These are phyloP conservation scores for Isurus oxyrinchus DNA, from an alignment of 2,113 vertebrate genomes.

Conservation along the genomic window DNA sequence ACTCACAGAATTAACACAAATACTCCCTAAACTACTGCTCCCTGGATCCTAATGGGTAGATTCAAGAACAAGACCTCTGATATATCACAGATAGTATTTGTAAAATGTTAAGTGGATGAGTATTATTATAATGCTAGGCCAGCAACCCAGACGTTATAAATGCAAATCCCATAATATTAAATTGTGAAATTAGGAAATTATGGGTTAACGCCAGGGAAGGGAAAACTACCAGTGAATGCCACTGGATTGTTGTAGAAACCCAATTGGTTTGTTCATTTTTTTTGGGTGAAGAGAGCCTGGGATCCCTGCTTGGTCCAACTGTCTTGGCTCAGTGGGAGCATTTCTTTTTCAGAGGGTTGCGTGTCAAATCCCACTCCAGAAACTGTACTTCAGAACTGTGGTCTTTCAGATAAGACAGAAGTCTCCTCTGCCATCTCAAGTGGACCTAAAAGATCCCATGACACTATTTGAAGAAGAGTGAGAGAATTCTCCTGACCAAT, in stretches of 20 bases:
- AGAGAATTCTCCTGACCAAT: background rate
- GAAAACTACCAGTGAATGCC: background rate
- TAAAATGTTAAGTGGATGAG: background rate
- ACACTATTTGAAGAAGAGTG: background rate
- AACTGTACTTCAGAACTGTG: background rate
- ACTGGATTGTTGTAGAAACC: background rate
- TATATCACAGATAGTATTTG: background rate
- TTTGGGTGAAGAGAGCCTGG: background rate
- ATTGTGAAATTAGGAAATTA: background rate
- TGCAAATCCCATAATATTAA: background rate
- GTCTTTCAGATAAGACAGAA: background rate
- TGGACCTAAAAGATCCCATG: background rate
- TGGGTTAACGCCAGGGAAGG: background rate
- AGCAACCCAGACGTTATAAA: background rate
- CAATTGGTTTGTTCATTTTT: background rate
- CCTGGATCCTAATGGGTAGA: background rate
- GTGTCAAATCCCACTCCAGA: background rate
- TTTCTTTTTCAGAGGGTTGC: background rate
- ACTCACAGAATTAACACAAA: background rate
- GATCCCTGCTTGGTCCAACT: background rate
- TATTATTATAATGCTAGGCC: background rate
- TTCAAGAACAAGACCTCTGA: background rate
- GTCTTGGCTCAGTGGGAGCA: background rate
- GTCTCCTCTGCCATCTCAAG: background rate
- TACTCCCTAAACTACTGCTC: background rate